phyloP scores from a whole-genome alignment of 2,797 vertebrate genomes.

The Darevskia nairensis region DNA sequence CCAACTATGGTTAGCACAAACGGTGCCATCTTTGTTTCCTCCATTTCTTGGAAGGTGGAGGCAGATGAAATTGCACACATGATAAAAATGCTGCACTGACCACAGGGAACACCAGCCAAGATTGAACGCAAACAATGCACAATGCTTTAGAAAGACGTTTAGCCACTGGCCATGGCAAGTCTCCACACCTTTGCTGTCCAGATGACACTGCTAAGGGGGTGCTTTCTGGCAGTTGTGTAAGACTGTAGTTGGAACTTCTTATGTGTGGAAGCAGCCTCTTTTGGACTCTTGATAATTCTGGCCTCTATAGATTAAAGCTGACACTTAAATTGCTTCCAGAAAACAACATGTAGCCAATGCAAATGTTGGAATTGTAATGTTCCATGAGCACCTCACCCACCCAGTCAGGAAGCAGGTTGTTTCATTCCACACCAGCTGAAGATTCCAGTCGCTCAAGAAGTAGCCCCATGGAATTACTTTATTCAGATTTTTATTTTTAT shows the following conservation, averaged over 20 bases:
- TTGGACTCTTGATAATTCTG: not conserved
- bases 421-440: not conserved
- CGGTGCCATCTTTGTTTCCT: not conserved
- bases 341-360: not conserved
- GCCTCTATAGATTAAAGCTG: not conserved
- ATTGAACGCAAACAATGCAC: no score
- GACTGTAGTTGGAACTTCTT: not conserved
- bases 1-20: not conserved
- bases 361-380: not conserved
- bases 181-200: not conserved
- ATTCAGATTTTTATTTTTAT: not conserved
- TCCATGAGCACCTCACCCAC: not conserved
- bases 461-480: not conserved
- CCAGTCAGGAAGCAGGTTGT: not conserved
- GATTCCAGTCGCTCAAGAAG: not conserved
- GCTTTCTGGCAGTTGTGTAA: not conserved
- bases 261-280: not conserved
- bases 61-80: not conserved
- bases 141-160: not conserved
- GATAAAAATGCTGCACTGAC: not conserved
- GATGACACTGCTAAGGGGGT: not conserved
- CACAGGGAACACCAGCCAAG: not conserved
- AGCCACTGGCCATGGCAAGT: not conserved
- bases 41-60: not conserved
- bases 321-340: slow-evolving; percentile 11